Evolutionary conservation across 2,888 invertebrate species (phyloP).

Genomic region (Labia minor): DNA sequence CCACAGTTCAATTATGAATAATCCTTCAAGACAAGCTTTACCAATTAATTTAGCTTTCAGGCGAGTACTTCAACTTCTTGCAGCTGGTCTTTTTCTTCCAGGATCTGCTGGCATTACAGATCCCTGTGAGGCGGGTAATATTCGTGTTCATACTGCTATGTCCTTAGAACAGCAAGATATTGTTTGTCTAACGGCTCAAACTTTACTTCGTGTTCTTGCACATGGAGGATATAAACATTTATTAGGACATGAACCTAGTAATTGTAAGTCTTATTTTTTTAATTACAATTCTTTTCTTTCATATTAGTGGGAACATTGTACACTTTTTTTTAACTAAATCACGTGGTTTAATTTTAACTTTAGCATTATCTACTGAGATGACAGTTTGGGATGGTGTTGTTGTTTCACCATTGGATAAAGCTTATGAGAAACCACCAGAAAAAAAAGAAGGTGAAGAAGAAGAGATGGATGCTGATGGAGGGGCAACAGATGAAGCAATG

Average conservation of each 20-base stretch:
- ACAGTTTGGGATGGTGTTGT: constrained; percentile 95
- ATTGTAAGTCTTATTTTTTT: constrained; percentile 35
- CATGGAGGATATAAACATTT: constrained; percentile 92
- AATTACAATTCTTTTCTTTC: background rate
- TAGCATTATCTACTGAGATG: constrained; percentile 70
- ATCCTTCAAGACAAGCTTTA: constrained; percentile 82
- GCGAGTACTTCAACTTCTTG: constrained; percentile 78
- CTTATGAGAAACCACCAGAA: constrained; percentile 73
- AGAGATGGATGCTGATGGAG: constrained; percentile 49
- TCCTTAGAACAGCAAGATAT: constrained; percentile 84
- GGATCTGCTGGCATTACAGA: constrained; percentile 82
- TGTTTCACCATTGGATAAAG: constrained; percentile 87
- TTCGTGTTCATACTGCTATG: constrained; percentile 82
- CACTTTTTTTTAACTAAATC: too few species aligned
- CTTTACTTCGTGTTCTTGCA: constrained; percentile 75
- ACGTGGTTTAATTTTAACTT: constrained; percentile 20
- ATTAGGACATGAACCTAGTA: constrained; percentile 50
- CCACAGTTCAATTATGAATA: constrained; percentile 93
- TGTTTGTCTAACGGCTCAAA: constrained; percentile 90
- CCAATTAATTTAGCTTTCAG: constrained; percentile 86
- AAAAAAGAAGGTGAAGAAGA: constrained; percentile 60
- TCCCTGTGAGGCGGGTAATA: constrained; percentile 84
- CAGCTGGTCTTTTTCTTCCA: constrained; percentile 90
- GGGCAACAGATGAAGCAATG: constrained; percentile 43
- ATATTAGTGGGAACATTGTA: background rate